Evolutionary conservation across 2,797 vertebrate genomes (phyloP).

Genomic region (Chrosomus eos): DNA sequence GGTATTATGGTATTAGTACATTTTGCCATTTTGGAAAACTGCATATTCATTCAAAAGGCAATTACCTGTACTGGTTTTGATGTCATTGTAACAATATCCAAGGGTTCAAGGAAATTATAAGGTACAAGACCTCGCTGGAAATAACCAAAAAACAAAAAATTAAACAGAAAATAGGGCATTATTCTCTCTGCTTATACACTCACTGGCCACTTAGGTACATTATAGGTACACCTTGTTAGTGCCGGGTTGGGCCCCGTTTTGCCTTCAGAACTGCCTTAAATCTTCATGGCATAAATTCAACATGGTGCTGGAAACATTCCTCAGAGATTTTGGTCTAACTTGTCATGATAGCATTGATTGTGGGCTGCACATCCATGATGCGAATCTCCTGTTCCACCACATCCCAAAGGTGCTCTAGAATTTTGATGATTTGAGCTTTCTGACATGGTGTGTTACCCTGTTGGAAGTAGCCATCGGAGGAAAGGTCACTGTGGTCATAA

Average conservation of each 20-base stretch:
- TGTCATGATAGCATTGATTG: not conserved
- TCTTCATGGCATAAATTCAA: not conserved
- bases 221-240: not conserved
- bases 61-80: slow-evolving; percentile 67
- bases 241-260: not conserved
- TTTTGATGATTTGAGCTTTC: too few relatives aligned
- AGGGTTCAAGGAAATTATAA: slow-evolving; percentile 89
- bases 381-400: not conserved
- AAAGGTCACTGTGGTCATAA: too few relatives aligned
- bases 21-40: not conserved
- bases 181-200: not conserved
- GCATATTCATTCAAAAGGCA: not conserved
- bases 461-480: too few relatives aligned
- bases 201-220: not conserved
- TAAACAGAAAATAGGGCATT: not conserved
- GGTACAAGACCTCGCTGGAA: slow-evolving; percentile 91
- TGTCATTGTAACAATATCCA: slow-evolving; percentile 79
- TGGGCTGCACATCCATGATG: not conserved
- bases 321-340: not conserved
- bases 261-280: not conserved
- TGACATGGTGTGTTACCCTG: too few relatives aligned
- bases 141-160: slow-evolving; percentile 2
- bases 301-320: not conserved
- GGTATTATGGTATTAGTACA: not conserved
- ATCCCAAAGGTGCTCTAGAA: not conserved